Evolutionary conservation across 2,113 vertebrate species (phyloP).

Genomic region (Callithrix jacchus): DNA sequence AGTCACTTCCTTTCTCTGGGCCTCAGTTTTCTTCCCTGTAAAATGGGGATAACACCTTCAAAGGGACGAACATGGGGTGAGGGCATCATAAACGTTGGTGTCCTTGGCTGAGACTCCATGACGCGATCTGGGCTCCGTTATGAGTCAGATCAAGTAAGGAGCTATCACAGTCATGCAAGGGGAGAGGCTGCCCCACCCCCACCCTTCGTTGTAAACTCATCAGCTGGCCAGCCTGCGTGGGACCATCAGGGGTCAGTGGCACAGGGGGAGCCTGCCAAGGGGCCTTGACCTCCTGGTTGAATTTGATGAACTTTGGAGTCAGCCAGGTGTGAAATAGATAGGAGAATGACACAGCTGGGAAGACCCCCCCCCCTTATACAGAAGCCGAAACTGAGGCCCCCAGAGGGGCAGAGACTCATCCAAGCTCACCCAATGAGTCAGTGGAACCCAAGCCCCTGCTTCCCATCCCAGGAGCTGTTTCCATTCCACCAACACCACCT

Average conservation of each 20-base stretch:
- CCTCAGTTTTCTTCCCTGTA: conserved; percentile 36
- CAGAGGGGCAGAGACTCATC: not conserved
- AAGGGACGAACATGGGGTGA: not conserved
- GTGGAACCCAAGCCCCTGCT: conserved; percentile 41
- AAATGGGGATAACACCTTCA: not conserved
- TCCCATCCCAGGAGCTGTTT: conserved; percentile 58
- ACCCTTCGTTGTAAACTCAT: accelerated
- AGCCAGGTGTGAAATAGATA: not conserved
- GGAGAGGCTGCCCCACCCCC: too few species aligned
- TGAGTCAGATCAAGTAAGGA: conserved; percentile 49
- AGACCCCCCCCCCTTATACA: not conserved
- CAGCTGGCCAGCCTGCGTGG: not conserved
- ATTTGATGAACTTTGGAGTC: not conserved
- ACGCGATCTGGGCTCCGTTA: conserved; percentile 27
- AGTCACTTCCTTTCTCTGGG: not conserved
- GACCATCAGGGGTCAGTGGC: accelerated
- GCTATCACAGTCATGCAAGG: not conserved
- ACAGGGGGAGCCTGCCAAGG: accelerated
- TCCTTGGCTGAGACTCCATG: conserved; percentile 27
- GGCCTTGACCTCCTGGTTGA: too few species aligned
- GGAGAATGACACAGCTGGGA: not conserved
- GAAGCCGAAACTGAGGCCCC: conserved; percentile 53
- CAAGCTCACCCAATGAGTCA: conserved; percentile 51
- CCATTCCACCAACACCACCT: not conserved
- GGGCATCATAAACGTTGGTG: not conserved